A percentile compares a stretch with the other conserved stretches of the same genome.
Conservation (phyloP, 2,113 vertebrate genomes). For the Psammodynastes pulverulentus region DNA sequence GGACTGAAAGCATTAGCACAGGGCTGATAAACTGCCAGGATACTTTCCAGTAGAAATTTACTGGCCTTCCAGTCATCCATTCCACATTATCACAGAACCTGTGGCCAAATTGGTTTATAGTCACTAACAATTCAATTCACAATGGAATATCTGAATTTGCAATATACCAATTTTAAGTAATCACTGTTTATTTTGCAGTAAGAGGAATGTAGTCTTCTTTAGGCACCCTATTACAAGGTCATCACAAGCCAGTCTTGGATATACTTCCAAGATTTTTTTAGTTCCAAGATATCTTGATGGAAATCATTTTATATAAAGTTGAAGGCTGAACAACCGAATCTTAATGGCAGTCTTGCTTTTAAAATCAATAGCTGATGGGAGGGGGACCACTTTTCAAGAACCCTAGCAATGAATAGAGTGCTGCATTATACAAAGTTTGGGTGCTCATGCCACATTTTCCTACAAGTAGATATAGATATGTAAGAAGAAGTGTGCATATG, state of each 20-base stretch:
- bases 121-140: constrained; percentile 5
- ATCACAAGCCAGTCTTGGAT: not conserved
- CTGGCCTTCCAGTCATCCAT: constrained; percentile 81
- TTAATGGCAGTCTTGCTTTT: not conserved
- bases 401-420: not conserved
- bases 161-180: not conserved
- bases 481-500: not conserved
- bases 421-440: not conserved
- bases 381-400: not conserved
- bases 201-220: not conserved
- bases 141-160: not conserved
- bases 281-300: not conserved
- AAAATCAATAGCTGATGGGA: not conserved
- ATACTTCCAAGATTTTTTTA: not conserved
- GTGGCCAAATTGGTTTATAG: constrained; percentile 31
- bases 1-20: constrained; percentile 74
- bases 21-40: constrained; percentile 84
- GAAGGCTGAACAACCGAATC: not conserved
- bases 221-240: not conserved
- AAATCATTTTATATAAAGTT: not conserved
- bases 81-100: constrained; percentile 84
- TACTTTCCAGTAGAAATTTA: constrained; percentile 78
- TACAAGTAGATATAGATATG: not conserved
- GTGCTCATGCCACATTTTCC: not conserved
- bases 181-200: not conserved